Evolutionary conservation across 2,888 invertebrate species (phyloP).

Genomic region (Toxonevra muliebris): DNA sequence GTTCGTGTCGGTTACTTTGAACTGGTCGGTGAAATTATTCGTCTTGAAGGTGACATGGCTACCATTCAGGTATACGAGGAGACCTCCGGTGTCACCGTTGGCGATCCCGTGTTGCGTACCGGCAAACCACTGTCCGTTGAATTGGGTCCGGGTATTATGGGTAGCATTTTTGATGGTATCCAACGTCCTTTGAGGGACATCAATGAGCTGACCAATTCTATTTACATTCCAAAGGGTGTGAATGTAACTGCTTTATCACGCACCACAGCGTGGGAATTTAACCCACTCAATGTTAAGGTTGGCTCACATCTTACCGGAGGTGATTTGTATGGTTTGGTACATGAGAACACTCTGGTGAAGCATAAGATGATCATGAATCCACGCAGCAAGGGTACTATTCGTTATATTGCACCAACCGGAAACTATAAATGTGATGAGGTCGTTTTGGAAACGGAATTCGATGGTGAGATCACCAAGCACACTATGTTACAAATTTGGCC

Average conservation of each 20-base stretch:
- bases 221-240: slow-evolving; percentile 99
- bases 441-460: slow-evolving; percentile 98
- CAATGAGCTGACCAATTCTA: slow-evolving; percentile 89
- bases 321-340: slow-evolving; percentile 94
- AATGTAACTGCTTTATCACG: slow-evolving; percentile 92
- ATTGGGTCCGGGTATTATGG: slow-evolving; percentile 98
- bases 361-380: slow-evolving; percentile 97
- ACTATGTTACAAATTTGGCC: slow-evolving; percentile 99
- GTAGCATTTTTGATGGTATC: slow-evolving; percentile 99
- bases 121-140: slow-evolving; percentile 99
- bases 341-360: slow-evolving; percentile 97
- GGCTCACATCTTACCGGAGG: slow-evolving; percentile 99
- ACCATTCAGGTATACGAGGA: slow-evolving; percentile 99
- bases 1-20: slow-evolving; percentile 98
- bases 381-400: slow-evolving; percentile 94
- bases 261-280: slow-evolving; percentile 89
- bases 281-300: slow-evolving; percentile 82
- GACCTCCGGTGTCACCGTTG: slow-evolving; percentile 98
- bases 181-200: slow-evolving; percentile 98
- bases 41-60: slow-evolving; percentile 99
- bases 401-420: slow-evolving; percentile 92
- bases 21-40: slow-evolving; percentile 99
- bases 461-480: slow-evolving; percentile 90
- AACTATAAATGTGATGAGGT: slow-evolving; percentile 94
- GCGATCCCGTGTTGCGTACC: slow-evolving; percentile 97